Conservation (phyloP, 2,113 vertebrate genomes). For the Menidia beryllina region DNA sequence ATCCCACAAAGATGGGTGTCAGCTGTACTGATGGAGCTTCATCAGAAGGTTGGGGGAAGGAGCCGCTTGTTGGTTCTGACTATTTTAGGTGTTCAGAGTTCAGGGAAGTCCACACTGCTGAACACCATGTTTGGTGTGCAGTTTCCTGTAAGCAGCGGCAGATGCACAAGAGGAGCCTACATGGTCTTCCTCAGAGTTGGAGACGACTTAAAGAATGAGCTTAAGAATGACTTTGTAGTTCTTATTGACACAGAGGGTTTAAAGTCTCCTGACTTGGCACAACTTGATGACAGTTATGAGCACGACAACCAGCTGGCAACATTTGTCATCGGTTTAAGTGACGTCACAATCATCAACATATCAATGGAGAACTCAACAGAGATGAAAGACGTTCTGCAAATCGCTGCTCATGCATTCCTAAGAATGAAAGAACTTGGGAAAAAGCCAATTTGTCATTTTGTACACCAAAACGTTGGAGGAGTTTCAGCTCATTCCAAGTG, state of each 20-base stretch:
- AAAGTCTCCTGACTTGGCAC: no score
- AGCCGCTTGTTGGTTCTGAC: conserved; percentile 66
- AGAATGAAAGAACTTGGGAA: conserved; percentile 76
- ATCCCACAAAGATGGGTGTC: conserved; percentile 65
- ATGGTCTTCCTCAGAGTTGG: conserved; percentile 65
- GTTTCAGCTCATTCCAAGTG: conserved; percentile 69
- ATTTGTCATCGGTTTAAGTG: no score
- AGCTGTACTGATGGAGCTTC: conserved; percentile 65
- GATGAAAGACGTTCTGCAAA: no score
- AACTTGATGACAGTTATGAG: no score
- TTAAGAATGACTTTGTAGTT: conserved; percentile 74
- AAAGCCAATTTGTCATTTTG: conserved; percentile 81
- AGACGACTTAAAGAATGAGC: conserved; percentile 41
- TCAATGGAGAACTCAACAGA: no score
- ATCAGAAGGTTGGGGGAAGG: conserved; percentile 41
- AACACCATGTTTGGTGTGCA: conserved; percentile 89
- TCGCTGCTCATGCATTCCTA: no score
- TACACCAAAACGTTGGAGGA: conserved; percentile 81
- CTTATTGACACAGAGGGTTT: no score
- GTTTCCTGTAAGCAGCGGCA: conserved; percentile 81
- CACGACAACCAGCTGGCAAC: no score
- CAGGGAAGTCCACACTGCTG: conserved; percentile 84
- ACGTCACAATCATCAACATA: no score
- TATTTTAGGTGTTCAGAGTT: conserved; percentile 76
- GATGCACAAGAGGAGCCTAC: conserved; percentile 81